Evolutionary conservation across 2,888 invertebrate species (phyloP).

Genomic region (Actias luna): DNA sequence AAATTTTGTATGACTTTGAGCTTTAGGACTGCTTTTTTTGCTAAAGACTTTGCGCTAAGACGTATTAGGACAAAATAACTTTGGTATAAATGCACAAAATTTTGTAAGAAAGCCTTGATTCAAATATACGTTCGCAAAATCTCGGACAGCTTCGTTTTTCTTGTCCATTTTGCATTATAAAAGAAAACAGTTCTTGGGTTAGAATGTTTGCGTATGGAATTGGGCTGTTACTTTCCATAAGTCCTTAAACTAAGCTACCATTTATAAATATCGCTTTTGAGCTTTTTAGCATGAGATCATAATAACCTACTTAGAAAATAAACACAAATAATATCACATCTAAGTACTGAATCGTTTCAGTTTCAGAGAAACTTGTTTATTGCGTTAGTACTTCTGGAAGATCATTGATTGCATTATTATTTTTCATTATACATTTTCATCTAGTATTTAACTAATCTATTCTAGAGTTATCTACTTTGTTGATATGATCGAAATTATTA

Average conservation of each 20-base stretch:
- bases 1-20: not conserved
- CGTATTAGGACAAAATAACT: too few species aligned
- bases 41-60: too few species aligned
- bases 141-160: too few species aligned
- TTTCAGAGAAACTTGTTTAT: constrained; percentile 6
- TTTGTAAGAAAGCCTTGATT: too few species aligned
- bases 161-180: not conserved
- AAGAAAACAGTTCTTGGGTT: not conserved
- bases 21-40: not conserved
- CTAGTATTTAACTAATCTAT: constrained; percentile 6
- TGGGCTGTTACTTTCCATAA: not conserved
- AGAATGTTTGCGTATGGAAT: too few species aligned
- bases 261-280: not conserved
- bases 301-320: not conserved
- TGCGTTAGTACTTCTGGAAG: constrained; percentile 30
- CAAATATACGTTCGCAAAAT: too few species aligned
- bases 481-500: constrained; percentile 53
- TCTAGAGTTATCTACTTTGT: constrained; percentile 19
- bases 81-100: too few species aligned
- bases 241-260: not conserved
- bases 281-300: not conserved
- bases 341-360: not conserved
- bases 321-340: not conserved
- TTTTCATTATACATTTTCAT: constrained; percentile 6
- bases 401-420: constrained; percentile 31